Evolutionary conservation across 1,140 invertebrate species (phyloP), one percentile per base, ranked within the genome.

Genomic region (Pentalonia nigronervosa): DNA sequence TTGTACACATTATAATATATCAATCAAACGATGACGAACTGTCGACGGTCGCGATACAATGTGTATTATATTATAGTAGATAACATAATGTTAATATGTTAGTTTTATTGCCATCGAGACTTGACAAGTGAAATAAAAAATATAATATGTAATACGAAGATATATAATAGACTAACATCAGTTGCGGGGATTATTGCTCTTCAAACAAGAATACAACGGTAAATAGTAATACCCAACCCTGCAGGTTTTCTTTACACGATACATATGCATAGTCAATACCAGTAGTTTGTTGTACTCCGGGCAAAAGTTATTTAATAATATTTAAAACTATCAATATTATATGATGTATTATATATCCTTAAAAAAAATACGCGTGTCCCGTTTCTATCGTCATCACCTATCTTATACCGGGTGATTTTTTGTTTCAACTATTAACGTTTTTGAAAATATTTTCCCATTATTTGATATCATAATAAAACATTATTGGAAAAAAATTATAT

Each of bases 271-370:
- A 25, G 45, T 45, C 30, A 47, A 47, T 53, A 53, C 84, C 45
- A 41, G 45, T 7, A n/a, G 84, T 86, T 25, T 17, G 41, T 86
- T 47, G 84, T 45, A 47, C 47, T 86, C 41, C 11, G 84, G 14
- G n/a, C 84, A 86, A 86, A 86, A 86, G 45, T 86, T 86, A 86
- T 86, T 86, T 47, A 47, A 86, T 45, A 86, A 47, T 86, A 86
- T 83, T 83, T 41, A 84, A 34, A 76, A 76, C 50, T 53, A 53
- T 30, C n/a, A 76, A 76, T 76, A n/a, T 17, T 20, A 67, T n/a
- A 67, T n/a, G 6, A n/a, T 30, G 25, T 25, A 25, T 30, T 60
- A 56, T 56, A 83, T 41, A 9, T 84, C 36, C 23, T 84, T 84
- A 25, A n/a, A 86, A 25, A 45, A 11, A 30, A 47, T n/a, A 14